Conservation (phyloP, 1,140 invertebrate genomes). For the Bombus waltoni region DNA sequence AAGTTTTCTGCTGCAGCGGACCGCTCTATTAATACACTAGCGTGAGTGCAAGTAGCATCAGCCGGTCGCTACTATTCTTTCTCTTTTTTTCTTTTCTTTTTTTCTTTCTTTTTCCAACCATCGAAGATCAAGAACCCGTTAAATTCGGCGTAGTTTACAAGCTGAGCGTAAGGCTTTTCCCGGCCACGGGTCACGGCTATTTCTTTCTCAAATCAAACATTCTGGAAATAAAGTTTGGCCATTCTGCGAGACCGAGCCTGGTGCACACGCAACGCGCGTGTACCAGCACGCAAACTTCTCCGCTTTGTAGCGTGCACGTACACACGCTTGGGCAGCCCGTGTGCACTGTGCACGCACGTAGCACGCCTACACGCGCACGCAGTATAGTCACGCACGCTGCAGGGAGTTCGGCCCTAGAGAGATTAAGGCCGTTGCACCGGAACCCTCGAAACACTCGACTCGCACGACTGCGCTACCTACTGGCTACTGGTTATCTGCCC, state of each 20-base stretch:
- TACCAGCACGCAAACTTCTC: neutral
- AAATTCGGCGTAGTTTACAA: constrained; percentile 76
- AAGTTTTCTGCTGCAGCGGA: constrained; percentile 40
- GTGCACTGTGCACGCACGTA: constrained; percentile 5
- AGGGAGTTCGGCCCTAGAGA: constrained; percentile 70
- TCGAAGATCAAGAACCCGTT: constrained; percentile 79
- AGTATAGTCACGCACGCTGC: constrained; percentile 59
- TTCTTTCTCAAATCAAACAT: constrained; percentile 81
- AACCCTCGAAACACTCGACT: constrained; percentile 72
- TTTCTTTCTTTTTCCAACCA: neutral
- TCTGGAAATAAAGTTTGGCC: constrained; percentile 81
- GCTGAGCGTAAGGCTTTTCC: constrained; percentile 64
- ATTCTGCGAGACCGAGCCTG: constrained; percentile 38
- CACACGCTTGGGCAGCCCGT: neutral
- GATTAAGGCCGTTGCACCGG: constrained; percentile 78
- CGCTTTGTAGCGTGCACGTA: neutral
- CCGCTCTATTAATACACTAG: constrained; percentile 52
- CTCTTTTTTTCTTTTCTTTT: neutral
- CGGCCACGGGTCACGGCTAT: constrained; percentile 74
- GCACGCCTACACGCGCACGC: constrained; percentile 29
- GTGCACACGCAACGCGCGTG: constrained; percentile 3
- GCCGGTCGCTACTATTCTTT: constrained; percentile 29
- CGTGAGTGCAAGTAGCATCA: constrained; percentile 45
- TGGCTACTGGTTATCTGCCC: constrained; percentile 30
- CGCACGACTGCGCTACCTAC: constrained; percentile 20